Base-by-base conservation (phyloP, 1,140 invertebrate species). In the Anthonomus grandis region DNA sequence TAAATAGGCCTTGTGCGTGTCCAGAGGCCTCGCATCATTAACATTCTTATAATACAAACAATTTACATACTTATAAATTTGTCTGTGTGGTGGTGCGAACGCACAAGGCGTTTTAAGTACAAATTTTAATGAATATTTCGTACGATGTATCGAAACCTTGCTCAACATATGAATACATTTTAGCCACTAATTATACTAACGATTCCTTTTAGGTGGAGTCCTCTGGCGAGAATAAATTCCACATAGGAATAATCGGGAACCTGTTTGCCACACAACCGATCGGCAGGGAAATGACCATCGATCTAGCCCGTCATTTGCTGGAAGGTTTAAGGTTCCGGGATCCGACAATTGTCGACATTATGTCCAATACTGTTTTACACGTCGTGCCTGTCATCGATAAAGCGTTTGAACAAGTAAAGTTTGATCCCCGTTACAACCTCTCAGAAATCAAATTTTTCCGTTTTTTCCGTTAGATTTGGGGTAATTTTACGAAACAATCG, bases 211-310 rank as follows among this genome's bases (percentile, higher is more conserved):
- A 65, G 62, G 27, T 60, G 2, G 62, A 57, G 36, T 9, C 38
- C n/a, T 83, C 87, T 2, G 87, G 89, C 60, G 89, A 91, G 72
- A 79, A 76, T 2, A 93, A 93, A 77, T 84, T 86, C 62, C 87
- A 91, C 63, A 79, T 97, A 13, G 83, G 85, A 4, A 70, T 97
- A 17, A 75, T 95, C 10, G 93, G 92, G 24, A 91, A 90, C 19
- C 68, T 96, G 22, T 91, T 89, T 70, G 87, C 85, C 4, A 86
- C 89, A 6, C 88, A 95, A 65, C 87, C 91, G 1, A 73, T 90
- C 12, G 92, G 91, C 0, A 81, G 90, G 54, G 93, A 97, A 74
- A 79, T 97, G 23, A 71, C 90, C 0, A 67, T 95, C 0, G 84
- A 93, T 70, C 78, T 97, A 39, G 85, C 87, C 0, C 80, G 89